phyloP scores from a whole-genome alignment of 2,888 invertebrate species.

The Listrodromus nycthemerus region DNA sequence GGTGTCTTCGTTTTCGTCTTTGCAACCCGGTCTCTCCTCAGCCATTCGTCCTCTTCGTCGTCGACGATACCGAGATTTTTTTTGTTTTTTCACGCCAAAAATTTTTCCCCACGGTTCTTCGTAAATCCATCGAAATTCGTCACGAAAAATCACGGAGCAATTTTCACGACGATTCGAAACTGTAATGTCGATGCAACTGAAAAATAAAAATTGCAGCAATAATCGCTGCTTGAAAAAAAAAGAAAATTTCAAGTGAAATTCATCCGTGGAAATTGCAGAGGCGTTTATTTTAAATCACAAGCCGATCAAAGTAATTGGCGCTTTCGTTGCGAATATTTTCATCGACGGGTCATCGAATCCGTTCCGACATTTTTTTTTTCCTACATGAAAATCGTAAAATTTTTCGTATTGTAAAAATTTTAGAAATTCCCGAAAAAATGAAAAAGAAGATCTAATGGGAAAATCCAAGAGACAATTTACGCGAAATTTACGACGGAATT shows the following conservation, averaged over 20 bases:
- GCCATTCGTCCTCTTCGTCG: not conserved
- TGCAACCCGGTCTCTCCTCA: not conserved
- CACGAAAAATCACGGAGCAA: too few relatives aligned
- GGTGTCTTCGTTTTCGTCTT: slow-evolving; percentile 50
- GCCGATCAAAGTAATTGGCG: too few relatives aligned
- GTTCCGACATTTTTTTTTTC: not conserved
- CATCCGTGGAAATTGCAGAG: too few relatives aligned
- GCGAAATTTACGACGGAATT: not conserved
- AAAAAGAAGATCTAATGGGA: not conserved
- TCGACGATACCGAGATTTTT: slow-evolving; percentile 1
- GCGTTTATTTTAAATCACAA: too few relatives aligned
- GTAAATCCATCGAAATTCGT: not conserved
- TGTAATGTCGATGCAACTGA: too few relatives aligned
- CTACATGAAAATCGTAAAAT: not conserved
- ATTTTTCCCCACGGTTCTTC: not conserved
- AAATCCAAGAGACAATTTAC: not conserved
- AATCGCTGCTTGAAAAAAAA: too few relatives aligned
- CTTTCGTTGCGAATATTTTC: too few relatives aligned
- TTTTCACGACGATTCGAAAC: too few relatives aligned
- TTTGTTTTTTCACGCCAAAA: slow-evolving; percentile 4
- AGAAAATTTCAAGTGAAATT: too few relatives aligned
- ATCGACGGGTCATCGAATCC: not conserved
- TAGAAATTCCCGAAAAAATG: not conserved
- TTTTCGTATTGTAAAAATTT: too few relatives aligned
- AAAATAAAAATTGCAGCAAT: too few relatives aligned